Conservation (phyloP, 2,888 invertebrate species). For the Folsomia manolachei region DNA sequence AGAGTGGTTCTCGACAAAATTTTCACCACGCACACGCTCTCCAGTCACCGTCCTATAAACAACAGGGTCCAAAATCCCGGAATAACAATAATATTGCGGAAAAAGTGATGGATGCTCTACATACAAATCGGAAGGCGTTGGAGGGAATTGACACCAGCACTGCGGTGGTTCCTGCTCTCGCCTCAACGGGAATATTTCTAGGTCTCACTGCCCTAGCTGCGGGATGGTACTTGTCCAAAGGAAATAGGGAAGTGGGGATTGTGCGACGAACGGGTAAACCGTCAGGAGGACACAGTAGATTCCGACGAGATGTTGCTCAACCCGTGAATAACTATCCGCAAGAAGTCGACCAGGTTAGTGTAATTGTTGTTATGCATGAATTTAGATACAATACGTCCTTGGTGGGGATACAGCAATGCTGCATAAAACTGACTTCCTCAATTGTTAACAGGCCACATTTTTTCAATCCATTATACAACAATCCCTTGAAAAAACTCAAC, state of each 20-base stretch:
- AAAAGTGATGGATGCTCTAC: conserved; percentile 44
- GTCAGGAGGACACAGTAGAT: conserved; percentile 9
- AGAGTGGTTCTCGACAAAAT: background rate
- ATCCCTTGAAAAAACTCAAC: conserved; percentile 49
- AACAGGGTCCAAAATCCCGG: background rate
- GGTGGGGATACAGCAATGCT: no score
- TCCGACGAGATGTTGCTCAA: conserved; percentile 29
- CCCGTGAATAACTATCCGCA: conserved; percentile 25
- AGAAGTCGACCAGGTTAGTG: conserved; percentile 41
- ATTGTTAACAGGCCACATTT: conserved; percentile 50
- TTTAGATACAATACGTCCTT: no score
- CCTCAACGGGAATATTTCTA: conserved; percentile 47
- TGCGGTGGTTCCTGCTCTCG: conserved; percentile 47
- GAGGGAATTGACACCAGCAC: conserved; percentile 44
- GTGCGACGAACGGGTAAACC: conserved; percentile 44
- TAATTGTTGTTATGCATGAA: no score
- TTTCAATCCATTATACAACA: conserved; percentile 51
- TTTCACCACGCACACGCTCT: conserved; percentile 9
- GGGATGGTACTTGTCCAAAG: conserved; percentile 49
- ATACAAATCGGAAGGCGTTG: conserved; percentile 43
- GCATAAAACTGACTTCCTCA: no score
- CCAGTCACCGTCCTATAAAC: conserved; percentile 4
- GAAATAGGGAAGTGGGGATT: conserved; percentile 49
- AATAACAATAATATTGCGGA: conserved; percentile 17
- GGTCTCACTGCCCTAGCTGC: conserved; percentile 49